Percentiles rank a stretch among this genome's conserved stretches.
Evolutionary conservation across 1,140 invertebrate species (phyloP).

Genomic region (Panagrolaimus sp.): DNA sequence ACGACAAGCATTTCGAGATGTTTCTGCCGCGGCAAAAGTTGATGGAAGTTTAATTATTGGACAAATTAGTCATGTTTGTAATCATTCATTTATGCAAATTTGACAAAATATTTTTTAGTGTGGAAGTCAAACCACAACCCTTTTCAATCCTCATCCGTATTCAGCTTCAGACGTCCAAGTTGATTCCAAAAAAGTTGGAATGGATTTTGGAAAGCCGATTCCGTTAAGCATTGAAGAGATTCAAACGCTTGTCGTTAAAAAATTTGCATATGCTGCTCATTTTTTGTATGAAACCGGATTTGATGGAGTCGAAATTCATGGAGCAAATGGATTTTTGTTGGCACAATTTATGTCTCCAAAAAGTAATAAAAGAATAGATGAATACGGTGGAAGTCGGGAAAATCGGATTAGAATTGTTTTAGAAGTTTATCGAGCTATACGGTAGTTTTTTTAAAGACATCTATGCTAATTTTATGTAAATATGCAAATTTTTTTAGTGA

Average conservation of each 20-base stretch:
- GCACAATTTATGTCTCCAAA: slow-evolving; percentile 27
- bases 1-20: background rate
- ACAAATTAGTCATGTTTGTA: background rate
- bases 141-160: background rate
- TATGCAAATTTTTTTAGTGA: slow-evolving; percentile 25
- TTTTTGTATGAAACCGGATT: slow-evolving; percentile 12
- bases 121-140: background rate
- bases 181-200: background rate
- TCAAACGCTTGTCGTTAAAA: background rate
- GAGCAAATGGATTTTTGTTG: slow-evolving; percentile 30
- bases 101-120: background rate
- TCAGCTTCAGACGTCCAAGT: slow-evolving; percentile 3
- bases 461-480: too few relatives aligned
- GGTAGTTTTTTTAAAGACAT: background rate
- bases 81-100: background rate
- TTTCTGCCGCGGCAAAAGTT: background rate
- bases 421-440: slow-evolving; percentile 20
- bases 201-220: background rate
- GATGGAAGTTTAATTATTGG: slow-evolving; percentile 16
- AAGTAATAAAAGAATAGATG: slow-evolving; percentile 22
- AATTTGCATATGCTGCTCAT: slow-evolving; percentile 11
- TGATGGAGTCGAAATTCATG: slow-evolving; percentile 27
- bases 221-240: slow-evolving; percentile 5
- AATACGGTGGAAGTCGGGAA: slow-evolving; percentile 28
- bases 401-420: slow-evolving; percentile 28